Conservation (phyloP, 1,140 invertebrate species). For the Caenorhabditis elegans region WBcel235 BX284606.5:4162001-4162500, state of each 20-base stretch:
- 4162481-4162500: neutral
- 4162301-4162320: neutral
- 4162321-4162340: neutral
- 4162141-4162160: slow-evolving; percentile 8
- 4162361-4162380: too few relatives aligned
- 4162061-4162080: slow-evolving; percentile 23
- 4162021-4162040: neutral
- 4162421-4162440: neutral
- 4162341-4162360: too few relatives aligned
- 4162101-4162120: neutral
- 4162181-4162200: slow-evolving; percentile 12
- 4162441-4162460: neutral
- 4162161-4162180: neutral
- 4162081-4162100: neutral
- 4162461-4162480: neutral
- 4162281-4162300: neutral
- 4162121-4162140: neutral
- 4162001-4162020: slow-evolving; percentile 18
- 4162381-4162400: neutral
- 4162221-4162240: slow-evolving; percentile 21
- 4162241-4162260: neutral
- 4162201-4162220: neutral
- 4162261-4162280: neutral
- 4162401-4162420: neutral
- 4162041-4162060: slow-evolving; percentile 17